Conservation (phyloP, 2,888 invertebrate genomes). For the Erpobdella octoculata region DNA sequence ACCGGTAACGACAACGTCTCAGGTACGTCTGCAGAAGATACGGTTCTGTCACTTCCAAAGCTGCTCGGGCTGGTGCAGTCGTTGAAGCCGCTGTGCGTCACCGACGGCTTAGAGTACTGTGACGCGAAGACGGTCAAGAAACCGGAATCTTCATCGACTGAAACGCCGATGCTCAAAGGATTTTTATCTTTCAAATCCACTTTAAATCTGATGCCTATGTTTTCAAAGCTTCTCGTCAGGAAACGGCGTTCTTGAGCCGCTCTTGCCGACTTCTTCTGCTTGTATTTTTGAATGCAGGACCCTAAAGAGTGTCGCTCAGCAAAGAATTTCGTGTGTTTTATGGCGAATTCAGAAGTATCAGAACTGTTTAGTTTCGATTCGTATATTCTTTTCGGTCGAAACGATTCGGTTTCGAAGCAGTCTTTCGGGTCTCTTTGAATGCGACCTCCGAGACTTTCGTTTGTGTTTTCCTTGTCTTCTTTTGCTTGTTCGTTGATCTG, state of each 20-base stretch:
- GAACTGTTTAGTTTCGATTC: neutral
- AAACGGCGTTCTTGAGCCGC: neutral
- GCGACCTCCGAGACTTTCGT: neutral
- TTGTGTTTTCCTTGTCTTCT: neutral
- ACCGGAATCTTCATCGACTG: neutral
- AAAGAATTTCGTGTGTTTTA: neutral
- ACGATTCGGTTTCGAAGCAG: neutral
- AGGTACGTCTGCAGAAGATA: neutral
- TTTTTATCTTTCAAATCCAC: slow-evolving; percentile 7
- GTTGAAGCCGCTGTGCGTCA: neutral
- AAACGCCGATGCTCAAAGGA: neutral
- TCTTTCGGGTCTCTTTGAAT: neutral
- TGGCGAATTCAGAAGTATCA: neutral
- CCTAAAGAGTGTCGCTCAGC: neutral
- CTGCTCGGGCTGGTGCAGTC: slow-evolving; percentile 4
- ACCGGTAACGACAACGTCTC: neutral
- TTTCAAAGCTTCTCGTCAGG: neutral
- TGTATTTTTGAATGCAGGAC: slow-evolving; percentile 9
- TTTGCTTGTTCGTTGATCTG: neutral
- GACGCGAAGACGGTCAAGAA: slow-evolving; percentile 9
- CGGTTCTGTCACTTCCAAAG: neutral
- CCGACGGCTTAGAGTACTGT: neutral
- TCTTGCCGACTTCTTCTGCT: neutral
- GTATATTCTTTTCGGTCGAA: no score
- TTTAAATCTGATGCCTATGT: neutral